Evolutionary conservation across 30 jellyfish, hydroid and myxozoan genomes (phyloP).

Genomic region (Nemopilema nomurai): DNA sequence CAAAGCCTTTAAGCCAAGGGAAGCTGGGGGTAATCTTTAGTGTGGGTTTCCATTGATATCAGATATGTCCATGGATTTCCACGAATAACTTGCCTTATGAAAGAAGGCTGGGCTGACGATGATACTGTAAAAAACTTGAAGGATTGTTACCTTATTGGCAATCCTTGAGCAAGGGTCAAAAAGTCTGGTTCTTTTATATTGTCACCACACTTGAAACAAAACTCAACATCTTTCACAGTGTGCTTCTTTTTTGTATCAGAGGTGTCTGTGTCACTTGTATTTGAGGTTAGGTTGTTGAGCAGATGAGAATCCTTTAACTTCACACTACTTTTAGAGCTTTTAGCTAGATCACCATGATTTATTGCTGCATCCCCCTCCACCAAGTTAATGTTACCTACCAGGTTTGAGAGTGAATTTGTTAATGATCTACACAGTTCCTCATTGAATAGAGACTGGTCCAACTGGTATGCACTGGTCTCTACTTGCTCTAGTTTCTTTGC

Average conservation of each 20-base stretch:
- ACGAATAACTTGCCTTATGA: no score
- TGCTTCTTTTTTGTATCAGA: constrained; percentile 18
- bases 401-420: constrained; percentile 26
- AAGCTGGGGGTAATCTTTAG: no score
- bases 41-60: no score
- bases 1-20: no score
- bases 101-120: no score
- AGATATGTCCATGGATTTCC: no score
- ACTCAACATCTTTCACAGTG: constrained; percentile 57
- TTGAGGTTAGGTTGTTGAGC: background rate
- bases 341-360: background rate
- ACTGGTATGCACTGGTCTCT: constrained; percentile 11
- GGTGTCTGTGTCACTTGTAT: constrained; percentile 6
- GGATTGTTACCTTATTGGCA: background rate
- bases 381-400: constrained; percentile 11
- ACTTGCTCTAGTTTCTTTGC: constrained; percentile 22
- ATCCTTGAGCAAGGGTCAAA: background rate
- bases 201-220: constrained; percentile 59
- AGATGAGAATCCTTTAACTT: constrained; percentile 10
- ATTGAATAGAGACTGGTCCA: constrained; percentile 30
- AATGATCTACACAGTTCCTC: constrained; percentile 22
- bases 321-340: background rate
- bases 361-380: background rate
- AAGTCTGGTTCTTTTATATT: constrained; percentile 31
- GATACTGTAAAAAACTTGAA: no score